Conservation (phyloP, 30 jellyfish, hydroid and myxozoan genomes). For the Pelagia noctiluca region DNA sequence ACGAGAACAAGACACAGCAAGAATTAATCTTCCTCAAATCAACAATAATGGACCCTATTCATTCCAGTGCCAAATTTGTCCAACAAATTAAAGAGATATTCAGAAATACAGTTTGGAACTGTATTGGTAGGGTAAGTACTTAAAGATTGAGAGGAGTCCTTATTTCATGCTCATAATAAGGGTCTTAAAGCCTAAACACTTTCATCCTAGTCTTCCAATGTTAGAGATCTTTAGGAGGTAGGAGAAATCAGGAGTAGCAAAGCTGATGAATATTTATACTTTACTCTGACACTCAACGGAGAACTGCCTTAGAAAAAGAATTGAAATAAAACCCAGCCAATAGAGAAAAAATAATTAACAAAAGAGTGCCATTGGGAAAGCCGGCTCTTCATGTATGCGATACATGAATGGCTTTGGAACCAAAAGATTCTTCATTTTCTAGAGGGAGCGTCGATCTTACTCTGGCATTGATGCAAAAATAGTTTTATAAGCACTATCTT, state of each 20-base stretch:
- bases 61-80: constrained; percentile 55
- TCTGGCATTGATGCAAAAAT: too few species aligned
- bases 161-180: neutral
- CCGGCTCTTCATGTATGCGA: too few species aligned
- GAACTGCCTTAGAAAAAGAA: neutral
- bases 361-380: too few species aligned
- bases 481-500: too few species aligned
- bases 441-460: too few species aligned
- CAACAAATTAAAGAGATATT: constrained; percentile 31
- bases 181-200: neutral
- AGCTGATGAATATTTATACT: neutral
- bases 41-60: constrained; percentile 73
- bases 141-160: neutral
- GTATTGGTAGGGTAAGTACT: constrained; percentile 64
- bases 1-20: neutral
- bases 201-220: neutral
- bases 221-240: neutral
- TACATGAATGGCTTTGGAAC: too few species aligned
- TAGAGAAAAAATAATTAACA: too few species aligned
- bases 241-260: neutral
- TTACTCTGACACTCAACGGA: neutral
- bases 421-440: too few species aligned
- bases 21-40: constrained; percentile 42
- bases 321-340: too few species aligned
- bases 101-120: constrained; percentile 58